phyloP scores from a whole-genome alignment of 2,888 invertebrate species.

The Phaedon cochleariae region DNA sequence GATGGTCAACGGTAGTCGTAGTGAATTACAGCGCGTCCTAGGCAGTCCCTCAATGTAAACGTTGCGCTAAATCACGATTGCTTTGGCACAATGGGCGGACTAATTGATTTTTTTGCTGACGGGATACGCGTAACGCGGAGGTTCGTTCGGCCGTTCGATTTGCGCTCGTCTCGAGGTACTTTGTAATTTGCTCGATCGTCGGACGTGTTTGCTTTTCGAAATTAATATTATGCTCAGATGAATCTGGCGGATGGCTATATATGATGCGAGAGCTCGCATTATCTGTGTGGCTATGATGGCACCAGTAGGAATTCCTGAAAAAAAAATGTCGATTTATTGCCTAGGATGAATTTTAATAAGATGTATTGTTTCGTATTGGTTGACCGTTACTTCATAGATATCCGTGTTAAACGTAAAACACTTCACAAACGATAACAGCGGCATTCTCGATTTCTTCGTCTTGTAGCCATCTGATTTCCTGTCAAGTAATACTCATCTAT shows the following conservation, averaged over 20 bases:
- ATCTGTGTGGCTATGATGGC: too few relatives aligned
- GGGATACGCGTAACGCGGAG: not conserved
- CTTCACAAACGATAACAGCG: too few relatives aligned
- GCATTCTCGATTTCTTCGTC: too few relatives aligned
- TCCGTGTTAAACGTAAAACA: too few relatives aligned
- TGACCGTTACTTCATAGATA: too few relatives aligned
- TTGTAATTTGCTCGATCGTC: not conserved
- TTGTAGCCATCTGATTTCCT: too few relatives aligned
- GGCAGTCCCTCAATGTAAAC: constrained; percentile 35
- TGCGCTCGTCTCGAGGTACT: not conserved
- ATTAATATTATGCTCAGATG: not conserved
- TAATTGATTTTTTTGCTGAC: constrained; percentile 30
- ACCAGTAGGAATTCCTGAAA: too few relatives aligned
- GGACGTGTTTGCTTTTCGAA: not conserved
- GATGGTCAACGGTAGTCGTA: constrained; percentile 39
- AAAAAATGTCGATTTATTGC: too few relatives aligned
- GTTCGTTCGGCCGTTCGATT: not conserved
- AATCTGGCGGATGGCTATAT: not conserved
- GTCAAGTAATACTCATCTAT: too few relatives aligned
- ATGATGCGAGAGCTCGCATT: too few relatives aligned
- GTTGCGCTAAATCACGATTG: constrained; percentile 31
- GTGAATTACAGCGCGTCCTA: constrained; percentile 28
- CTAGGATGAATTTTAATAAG: too few relatives aligned
- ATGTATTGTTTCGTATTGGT: too few relatives aligned
- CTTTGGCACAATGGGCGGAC: constrained; percentile 31